Conservation (phyloP, 2,797 vertebrate species). For the Dipus sagitta region DNA sequence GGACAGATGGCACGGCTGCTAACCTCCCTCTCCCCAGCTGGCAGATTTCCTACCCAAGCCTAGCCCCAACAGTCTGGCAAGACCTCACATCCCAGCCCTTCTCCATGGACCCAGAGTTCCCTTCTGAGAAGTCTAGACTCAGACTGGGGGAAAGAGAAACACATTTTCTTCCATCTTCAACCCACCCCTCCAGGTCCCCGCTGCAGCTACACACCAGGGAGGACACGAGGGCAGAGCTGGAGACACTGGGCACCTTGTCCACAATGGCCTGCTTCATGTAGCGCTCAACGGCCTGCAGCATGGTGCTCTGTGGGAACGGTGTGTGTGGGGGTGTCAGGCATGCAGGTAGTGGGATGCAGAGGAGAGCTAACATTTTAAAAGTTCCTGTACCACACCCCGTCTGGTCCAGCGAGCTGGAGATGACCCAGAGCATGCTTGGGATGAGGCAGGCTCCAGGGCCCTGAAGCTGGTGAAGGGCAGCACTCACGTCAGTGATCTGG, state of each 20-base stretch:
- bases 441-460: neutral
- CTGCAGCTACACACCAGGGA: conserved; percentile 87
- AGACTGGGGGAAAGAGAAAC: neutral
- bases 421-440: neutral
- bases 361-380: neutral
- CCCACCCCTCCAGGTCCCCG: neutral
- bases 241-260: conserved; percentile 91
- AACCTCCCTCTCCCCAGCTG: neutral
- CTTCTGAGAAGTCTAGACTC: neutral
- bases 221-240: conserved; percentile 91
- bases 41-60: neutral
- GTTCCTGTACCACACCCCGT: neutral
- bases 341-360: rapidly evolving
- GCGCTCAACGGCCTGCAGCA: conserved; percentile 91
- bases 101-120: neutral
- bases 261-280: conserved; percentile 93
- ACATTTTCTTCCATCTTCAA: neutral
- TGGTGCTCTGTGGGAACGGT: conserved; percentile 87
- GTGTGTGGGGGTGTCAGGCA: neutral
- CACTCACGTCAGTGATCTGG: conserved; percentile 91
- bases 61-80: neutral
- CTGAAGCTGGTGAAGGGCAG: neutral
- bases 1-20: neutral
- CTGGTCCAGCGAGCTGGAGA: neutral
- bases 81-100: neutral